A percentile compares a stretch with the other conserved stretches of the same genome.
Evolutionary conservation across 2,113 vertebrate genomes (phyloP).

Genomic region (Aepyceros melampus): DNA sequence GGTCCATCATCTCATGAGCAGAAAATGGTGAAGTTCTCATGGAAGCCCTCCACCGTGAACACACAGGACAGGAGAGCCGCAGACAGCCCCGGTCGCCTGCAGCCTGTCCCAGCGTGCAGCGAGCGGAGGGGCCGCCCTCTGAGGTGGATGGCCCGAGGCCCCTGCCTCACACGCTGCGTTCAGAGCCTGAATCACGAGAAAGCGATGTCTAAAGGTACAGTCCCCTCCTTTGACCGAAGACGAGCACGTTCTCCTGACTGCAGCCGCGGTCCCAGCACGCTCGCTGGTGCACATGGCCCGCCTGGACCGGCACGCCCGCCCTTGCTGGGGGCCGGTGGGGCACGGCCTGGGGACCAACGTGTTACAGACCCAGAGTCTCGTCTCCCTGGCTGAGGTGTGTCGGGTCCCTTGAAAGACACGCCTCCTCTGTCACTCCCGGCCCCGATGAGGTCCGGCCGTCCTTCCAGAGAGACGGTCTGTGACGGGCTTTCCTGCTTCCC

Average conservation of each 20-base stretch:
- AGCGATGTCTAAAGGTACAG: slow-evolving; percentile 83
- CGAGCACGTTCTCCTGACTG: slow-evolving; percentile 65
- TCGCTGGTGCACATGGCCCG: not conserved
- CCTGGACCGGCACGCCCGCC: not conserved
- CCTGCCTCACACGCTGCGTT: slow-evolving; percentile 27
- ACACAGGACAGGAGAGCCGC: slow-evolving; percentile 11
- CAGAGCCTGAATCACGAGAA: slow-evolving; percentile 73
- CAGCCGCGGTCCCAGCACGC: not conserved
- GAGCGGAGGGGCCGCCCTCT: slow-evolving; percentile 4
- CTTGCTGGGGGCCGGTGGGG: not conserved
- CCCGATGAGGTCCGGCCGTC: not conserved
- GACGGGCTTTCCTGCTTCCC: not conserved
- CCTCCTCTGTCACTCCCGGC: not conserved
- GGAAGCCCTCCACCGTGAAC: not conserved
- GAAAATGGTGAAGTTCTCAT: not conserved
- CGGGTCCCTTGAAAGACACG: not conserved
- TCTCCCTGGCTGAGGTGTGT: not conserved
- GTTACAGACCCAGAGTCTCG: not conserved
- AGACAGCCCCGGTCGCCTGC: slow-evolving; percentile 10
- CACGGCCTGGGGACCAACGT: not conserved
- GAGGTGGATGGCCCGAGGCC: slow-evolving; percentile 26
- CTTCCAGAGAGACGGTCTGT: not conserved
- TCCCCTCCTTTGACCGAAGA: slow-evolving; percentile 80
- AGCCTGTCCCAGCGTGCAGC: slow-evolving; percentile 54
- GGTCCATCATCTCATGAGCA: not conserved